Evolutionary conservation across 92 coral and sea anemone genomes (phyloP), one percentile per base, ranked within the genome.

Genomic region (Porites lobata): DNA sequence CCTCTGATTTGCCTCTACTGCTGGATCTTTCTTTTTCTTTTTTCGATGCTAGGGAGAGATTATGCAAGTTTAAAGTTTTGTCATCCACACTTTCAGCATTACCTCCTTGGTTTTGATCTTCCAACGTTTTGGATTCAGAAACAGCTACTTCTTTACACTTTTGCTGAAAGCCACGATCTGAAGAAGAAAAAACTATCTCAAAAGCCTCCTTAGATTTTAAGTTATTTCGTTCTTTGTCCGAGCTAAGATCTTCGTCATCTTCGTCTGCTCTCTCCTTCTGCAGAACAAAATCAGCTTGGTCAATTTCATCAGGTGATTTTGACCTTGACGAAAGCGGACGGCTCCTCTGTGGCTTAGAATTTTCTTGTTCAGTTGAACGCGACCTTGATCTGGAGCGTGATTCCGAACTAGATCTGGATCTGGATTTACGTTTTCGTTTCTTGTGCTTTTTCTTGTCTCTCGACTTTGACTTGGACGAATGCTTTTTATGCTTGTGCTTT

Each of bases 401-500:
- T 22, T 81, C 78, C 13, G 98, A 94, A 4, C 89, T 85, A 9
- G 96, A 88, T 50, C 76, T 21, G 24, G 95, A 94, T 43, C 90
- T 66, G 21, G 92, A 90, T 69, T 88, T 93, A 52, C 82, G 94
- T 67, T 86, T 92, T 56, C 95, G 89, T 79, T 92, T 92, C 81
- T 90, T 92, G 80, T 90, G 97, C 50, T 95, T 94, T 70, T 91
- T 92, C 80, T 93, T 92, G 90, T 87, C 88, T 61, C 86, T 93
- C 43, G 94, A 86, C 53, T 86, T 92, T 66, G 84, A 65, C 80
- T 78, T 86, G 17, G 80, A 75, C 78, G 78, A 79, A 68, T 90
- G 98, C 79, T 96, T 93, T 81, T 90, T 92, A 29, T 85, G 94
- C 80, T 89, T 92, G 67, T 98, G 98, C 90, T 94, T 98, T 71